Evolutionary conservation across 2,797 vertebrate genomes (phyloP).

Genomic region (Knipowitschia caucasica): DNA sequence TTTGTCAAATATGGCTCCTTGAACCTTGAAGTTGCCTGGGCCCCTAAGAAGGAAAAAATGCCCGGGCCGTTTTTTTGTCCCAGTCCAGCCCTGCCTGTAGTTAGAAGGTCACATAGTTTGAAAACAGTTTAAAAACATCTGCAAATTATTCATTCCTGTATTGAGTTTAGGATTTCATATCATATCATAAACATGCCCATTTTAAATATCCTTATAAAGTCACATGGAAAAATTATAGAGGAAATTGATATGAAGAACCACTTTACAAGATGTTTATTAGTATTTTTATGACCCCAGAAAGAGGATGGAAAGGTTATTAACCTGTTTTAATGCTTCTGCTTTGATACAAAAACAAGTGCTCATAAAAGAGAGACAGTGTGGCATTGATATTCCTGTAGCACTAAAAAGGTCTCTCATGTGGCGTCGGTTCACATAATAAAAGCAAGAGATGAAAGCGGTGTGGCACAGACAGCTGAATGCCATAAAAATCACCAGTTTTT

Average conservation of each 20-base stretch:
- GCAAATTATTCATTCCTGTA: no score
- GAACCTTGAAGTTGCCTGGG: no score
- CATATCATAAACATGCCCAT: background rate
- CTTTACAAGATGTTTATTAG: background rate
- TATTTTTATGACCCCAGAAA: background rate
- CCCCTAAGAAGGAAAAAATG: no score
- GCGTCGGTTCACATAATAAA: background rate
- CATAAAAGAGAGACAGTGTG: background rate
- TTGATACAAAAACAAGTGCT: slow-evolving; percentile 1
- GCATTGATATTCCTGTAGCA: slow-evolving; percentile 6
- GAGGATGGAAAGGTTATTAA: background rate
- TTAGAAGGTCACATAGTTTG: no score
- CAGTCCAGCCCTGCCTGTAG: no score
- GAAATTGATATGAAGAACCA: background rate
- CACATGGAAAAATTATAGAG: background rate
- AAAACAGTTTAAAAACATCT: no score
- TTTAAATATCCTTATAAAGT: background rate
- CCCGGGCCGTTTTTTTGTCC: no score
- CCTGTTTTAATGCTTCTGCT: background rate
- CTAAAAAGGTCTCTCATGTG: background rate
- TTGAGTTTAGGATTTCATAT: background rate
- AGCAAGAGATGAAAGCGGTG: background rate
- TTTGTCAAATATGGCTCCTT: no score
- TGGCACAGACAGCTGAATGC: background rate
- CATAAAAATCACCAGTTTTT: slow-evolving; percentile 1